Percentiles rank a stretch among this genome's conserved stretches.
These are phyloP conservation scores for Aspidiotus destructor DNA, from an alignment of 2,888 invertebrate genomes.

Conservation along the genomic window DNA sequence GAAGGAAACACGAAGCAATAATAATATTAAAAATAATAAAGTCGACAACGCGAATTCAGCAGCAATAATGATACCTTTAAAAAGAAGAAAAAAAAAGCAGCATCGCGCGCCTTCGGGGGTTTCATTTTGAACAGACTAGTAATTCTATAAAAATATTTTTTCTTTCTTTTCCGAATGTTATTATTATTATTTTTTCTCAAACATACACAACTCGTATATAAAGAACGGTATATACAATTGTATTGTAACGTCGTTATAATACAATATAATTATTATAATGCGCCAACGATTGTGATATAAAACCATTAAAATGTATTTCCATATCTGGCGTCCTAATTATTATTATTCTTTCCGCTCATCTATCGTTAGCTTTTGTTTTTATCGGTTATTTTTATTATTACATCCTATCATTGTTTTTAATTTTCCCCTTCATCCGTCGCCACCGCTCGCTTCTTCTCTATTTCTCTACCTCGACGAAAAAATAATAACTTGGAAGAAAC, in stretches of 20 bases:
- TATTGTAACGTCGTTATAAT: conserved; percentile 27
- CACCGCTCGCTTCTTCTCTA: background rate
- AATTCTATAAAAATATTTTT: conserved; percentile 27
- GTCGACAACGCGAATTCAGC: conserved; percentile 17
- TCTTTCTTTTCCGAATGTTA: background rate
- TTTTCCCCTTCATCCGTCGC: background rate
- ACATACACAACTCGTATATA: conserved; percentile 15
- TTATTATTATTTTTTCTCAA: background rate
- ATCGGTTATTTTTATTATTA: conserved; percentile 29
- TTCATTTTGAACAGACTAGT: conserved; percentile 14
- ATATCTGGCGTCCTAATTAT: conserved; percentile 33
- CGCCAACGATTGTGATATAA: conserved; percentile 32
- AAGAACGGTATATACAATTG: conserved; percentile 21
- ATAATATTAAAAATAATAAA: conserved; percentile 7
- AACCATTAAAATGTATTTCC: conserved; percentile 33
- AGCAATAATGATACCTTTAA: conserved; percentile 24
- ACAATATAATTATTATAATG: conserved; percentile 32
- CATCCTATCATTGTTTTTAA: conserved; percentile 31
- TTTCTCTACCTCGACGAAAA: background rate
- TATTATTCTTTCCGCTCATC: conserved; percentile 30
- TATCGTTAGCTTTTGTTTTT: conserved; percentile 27
- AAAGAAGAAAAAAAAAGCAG: conserved; percentile 11
- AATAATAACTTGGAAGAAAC: conserved; percentile 10
- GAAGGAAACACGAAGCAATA: background rate
- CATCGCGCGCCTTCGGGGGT: conserved; percentile 15